Conservation (phyloP, 2,797 vertebrate genomes). For the Margarornis squamiger region DNA sequence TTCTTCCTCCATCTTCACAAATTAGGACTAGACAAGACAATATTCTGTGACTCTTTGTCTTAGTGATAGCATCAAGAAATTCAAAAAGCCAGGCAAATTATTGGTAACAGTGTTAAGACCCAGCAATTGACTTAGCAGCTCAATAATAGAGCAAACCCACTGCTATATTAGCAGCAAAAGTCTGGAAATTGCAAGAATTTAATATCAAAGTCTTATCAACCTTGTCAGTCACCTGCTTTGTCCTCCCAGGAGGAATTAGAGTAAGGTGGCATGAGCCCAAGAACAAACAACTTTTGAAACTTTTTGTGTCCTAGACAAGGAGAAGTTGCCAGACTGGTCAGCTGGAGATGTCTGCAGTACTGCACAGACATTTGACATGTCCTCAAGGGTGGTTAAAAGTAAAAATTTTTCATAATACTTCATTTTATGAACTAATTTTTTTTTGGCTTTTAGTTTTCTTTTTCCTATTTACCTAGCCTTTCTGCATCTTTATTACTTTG, state of each 20-base stretch:
- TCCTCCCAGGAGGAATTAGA: neutral
- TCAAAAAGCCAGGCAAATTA: neutral
- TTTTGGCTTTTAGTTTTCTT: neutral
- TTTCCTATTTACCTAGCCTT: neutral
- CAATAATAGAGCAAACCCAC: neutral
- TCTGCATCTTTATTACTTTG: neutral
- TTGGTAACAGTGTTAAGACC: neutral
- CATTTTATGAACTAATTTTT: neutral
- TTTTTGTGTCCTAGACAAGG: slow-evolving; percentile 2
- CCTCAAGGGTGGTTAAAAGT: neutral
- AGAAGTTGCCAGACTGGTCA: slow-evolving; percentile 20
- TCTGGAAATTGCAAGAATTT: neutral
- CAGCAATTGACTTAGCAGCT: neutral
- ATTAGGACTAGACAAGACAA: neutral
- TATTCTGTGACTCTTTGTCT: neutral
- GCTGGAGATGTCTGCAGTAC: neutral
- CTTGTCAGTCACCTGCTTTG: slow-evolving; percentile 14
- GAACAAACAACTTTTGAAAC: neutral
- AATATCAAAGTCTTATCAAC: neutral
- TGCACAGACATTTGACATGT: neutral
- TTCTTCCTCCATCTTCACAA: neutral
- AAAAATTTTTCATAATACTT: neutral
- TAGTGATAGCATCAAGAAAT: neutral
- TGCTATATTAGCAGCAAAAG: neutral
- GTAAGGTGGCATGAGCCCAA: slow-evolving; percentile 4